phyloP scores from a whole-genome alignment of 2,888 invertebrate species.

The Azorinus chamasolen region DNA sequence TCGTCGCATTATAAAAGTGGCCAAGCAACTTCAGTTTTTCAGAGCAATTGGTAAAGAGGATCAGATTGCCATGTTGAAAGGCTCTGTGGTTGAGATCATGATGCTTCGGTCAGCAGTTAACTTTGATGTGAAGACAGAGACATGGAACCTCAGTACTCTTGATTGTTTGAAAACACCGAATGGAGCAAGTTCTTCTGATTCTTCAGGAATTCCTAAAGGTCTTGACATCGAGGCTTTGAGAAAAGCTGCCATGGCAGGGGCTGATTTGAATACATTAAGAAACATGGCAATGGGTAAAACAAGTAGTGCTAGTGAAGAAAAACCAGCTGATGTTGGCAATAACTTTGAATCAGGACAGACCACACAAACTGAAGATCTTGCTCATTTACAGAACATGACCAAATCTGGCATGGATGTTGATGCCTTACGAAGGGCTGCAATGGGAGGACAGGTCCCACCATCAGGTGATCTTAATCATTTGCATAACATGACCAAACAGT shows the following conservation, averaged over 20 bases:
- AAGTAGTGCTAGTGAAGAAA: background rate
- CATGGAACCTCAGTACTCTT: conserved; percentile 78
- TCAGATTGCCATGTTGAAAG: conserved; percentile 91
- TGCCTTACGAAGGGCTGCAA: conserved; percentile 47
- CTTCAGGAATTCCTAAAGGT: conserved; percentile 15
- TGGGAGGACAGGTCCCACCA: conserved; percentile 46
- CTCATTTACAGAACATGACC: too few species aligned
- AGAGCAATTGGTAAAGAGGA: conserved; percentile 97
- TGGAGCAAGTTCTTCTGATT: background rate
- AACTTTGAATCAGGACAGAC: too few species aligned
- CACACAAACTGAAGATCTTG: too few species aligned
- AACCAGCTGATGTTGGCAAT: too few species aligned
- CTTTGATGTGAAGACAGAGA: conserved; percentile 78
- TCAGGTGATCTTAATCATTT: conserved; percentile 11
- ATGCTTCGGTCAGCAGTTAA: conserved; percentile 83
- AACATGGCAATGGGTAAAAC: conserved; percentile 27
- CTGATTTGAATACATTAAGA: conserved; percentile 49
- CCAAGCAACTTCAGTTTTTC: conserved; percentile 92
- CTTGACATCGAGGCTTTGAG: conserved; percentile 43
- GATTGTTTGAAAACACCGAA: conserved; percentile 59
- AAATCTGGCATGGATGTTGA: conserved; percentile 47
- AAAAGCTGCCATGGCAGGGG: conserved; percentile 47
- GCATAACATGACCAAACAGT: conserved; percentile 34
- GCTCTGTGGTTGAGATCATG: conserved; percentile 83
- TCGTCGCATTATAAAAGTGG: conserved; percentile 90